phyloP scores from a whole-genome alignment of 2,888 invertebrate genomes.

The Drosophila hamatofila region DNA sequence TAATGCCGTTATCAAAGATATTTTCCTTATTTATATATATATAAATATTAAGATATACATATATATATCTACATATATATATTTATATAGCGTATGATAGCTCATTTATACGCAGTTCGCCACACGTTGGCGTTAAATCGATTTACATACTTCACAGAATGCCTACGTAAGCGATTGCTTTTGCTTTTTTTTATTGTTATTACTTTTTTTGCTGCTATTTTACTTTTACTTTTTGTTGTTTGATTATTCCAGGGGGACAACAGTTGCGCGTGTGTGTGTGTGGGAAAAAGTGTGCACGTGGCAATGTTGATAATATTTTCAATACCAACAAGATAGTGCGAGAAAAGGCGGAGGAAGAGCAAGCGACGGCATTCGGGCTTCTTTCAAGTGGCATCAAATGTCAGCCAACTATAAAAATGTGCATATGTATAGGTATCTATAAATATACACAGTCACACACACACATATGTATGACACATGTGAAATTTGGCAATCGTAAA shows the following conservation, averaged over 20 bases:
- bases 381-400: conserved; percentile 69
- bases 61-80: background rate
- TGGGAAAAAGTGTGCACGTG: conserved; percentile 36
- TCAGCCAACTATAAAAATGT: conserved; percentile 71
- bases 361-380: background rate
- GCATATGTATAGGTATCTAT: conserved; percentile 21
- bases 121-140: conserved; percentile 60
- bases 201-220: conserved; percentile 15
- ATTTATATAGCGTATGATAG: background rate
- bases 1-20: conserved; percentile 62
- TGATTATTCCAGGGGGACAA: conserved; percentile 49
- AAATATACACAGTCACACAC: background rate
- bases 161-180: conserved; percentile 68
- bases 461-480: conserved; percentile 14
- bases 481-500: conserved; percentile 44
- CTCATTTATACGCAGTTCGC: conserved; percentile 61
- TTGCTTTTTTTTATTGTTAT: conserved; percentile 46
- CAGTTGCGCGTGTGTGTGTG: conserved; percentile 20
- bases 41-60: conserved; percentile 9
- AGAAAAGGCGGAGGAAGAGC: background rate
- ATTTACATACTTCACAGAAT: conserved; percentile 73
- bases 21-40: conserved; percentile 31
- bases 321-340: conserved; percentile 24
- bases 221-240: conserved; percentile 20
- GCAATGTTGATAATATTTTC: conserved; percentile 57